These are phyloP conservation scores for Hippocampus mohnikei DNA, from an alignment of 2,113 vertebrate genomes.

Conservation along the genomic window DNA sequence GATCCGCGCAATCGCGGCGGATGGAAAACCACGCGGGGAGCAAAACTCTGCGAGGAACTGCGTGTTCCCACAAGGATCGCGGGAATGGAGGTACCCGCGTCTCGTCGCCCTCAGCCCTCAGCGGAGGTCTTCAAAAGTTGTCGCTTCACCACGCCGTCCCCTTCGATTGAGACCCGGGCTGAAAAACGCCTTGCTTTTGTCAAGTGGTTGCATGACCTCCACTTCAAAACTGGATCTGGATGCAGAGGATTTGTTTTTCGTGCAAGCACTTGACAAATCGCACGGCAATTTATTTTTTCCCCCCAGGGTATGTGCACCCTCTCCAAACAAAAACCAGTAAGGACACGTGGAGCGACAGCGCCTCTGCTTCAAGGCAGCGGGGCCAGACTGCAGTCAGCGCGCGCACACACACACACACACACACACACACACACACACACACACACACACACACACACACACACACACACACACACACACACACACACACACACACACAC, in stretches of 20 bases:
- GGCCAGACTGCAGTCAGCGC: constrained; percentile 15
- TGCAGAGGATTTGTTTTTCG: no score
- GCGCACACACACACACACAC: constrained; percentile 1
- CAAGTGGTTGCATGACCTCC: no score
- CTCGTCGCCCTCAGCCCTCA: constrained; percentile 58
- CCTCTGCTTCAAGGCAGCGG: constrained; percentile 4
- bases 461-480: constrained; percentile 16
- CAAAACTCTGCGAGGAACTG: constrained; percentile 45
- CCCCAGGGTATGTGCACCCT: constrained; percentile 16
- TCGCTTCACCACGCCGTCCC: constrained; percentile 40
- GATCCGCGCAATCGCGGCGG: constrained; percentile 30
- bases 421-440: constrained; percentile 8
- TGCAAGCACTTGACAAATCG: no score
- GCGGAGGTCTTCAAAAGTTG: constrained; percentile 61
- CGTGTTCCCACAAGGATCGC: constrained; percentile 35
- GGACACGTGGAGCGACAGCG: constrained; percentile 11
- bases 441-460: constrained; percentile 10
- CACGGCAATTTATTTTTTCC: no score
- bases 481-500: constrained; percentile 17
- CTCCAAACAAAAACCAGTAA: constrained; percentile 26
- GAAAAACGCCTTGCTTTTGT: no score
- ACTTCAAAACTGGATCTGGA: no score
- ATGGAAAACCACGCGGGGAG: constrained; percentile 25
- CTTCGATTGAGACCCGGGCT: no score
- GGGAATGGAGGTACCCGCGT: constrained; percentile 70